Evolutionary conservation across 1,140 invertebrate species (phyloP), one percentile per base, ranked within the genome.

Genomic region (Neodiprion pinetum): DNA sequence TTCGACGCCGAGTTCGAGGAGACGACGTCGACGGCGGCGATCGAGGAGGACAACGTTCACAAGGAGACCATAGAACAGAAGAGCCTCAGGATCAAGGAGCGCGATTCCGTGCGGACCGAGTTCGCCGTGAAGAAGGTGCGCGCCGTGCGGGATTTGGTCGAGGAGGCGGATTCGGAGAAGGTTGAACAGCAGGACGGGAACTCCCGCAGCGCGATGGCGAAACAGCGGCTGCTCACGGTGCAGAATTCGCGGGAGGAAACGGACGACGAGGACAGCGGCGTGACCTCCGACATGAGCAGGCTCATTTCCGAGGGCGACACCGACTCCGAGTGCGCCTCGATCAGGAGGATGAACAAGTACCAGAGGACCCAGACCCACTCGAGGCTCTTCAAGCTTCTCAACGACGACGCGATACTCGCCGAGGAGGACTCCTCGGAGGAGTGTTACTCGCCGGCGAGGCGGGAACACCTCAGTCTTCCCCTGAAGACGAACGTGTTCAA

Each of bases 281-380:
- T 94, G 0, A 94, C 92, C 2, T 92, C 92, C 0, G 93, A 94
- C 80, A 90, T 93, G 81, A 93, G 93, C 76, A 87, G 92, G 53
- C 91, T 92, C 74, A 90, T 93, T 74, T 93, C 93, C 0, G 93
- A 93, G 78, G 91, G 89, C 9, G 92, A 93, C 69, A 92, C 91
- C 0, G 92, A 93, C 73, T 90, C 91, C 3, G 93, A 94, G 53
- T 89, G 88, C 72, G 88, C 88, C 74, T 85, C 89, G 3, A 89
- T 90, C 75, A 78, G 89, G n/a, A 89, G 87, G 14, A 86, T 90
- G 73, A 90, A 87, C 7, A 88, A 89, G 72, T 94, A 93, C 80
- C 91, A 94, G 82, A 85, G 93, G 71, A 93, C 93, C 2, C 91
- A 93, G 66, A 94, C 93, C 7, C 93, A 94, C 85, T 94, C 93